phyloP scores from a whole-genome alignment of 2,113 vertebrate species.

The Lagopus leucura region DNA sequence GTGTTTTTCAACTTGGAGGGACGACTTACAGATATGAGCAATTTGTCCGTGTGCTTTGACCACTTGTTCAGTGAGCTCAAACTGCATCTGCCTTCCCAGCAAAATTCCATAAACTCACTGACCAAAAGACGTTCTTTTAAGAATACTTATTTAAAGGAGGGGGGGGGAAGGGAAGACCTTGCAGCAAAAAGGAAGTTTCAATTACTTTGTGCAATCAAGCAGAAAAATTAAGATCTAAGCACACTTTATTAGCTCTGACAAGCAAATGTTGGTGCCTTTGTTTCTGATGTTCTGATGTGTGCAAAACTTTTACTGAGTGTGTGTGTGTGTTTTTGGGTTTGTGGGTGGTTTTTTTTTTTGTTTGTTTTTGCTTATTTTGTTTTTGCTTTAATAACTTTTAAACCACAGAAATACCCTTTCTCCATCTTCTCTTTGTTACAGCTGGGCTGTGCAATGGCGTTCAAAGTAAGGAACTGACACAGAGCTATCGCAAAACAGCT shows the following conservation, averaged over 20 bases:
- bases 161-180: not conserved
- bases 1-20: conserved; percentile 53
- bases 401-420: not conserved
- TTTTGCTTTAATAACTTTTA: not conserved
- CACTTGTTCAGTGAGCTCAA: not conserved
- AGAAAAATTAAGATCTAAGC: conserved; percentile 85
- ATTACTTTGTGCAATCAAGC: conserved; percentile 85
- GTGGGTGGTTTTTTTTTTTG: not conserved
- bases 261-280: conserved; percentile 75
- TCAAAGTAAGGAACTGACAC: not conserved
- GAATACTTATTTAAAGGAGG: conserved; percentile 19
- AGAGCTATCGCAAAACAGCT: conserved; percentile 22
- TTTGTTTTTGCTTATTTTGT: too few relatives aligned
- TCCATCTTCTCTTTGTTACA: not conserved
- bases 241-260: conserved; percentile 84
- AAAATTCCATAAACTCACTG: conserved; percentile 74
- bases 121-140: conserved; percentile 78
- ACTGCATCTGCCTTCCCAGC: conserved; percentile 33
- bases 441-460: not conserved
- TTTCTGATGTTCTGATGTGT: conserved; percentile 60
- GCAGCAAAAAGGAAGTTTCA: conserved; percentile 83
- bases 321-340: not conserved
- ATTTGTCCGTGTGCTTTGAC: conserved; percentile 55
- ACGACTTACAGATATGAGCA: conserved; percentile 45
- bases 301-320: conserved; percentile 12